Percentiles rank a stretch among this genome's conserved stretches.
Conservation (phyloP, 64 coral and sea anemone species). For the Astreopora myriophthalma region DNA sequence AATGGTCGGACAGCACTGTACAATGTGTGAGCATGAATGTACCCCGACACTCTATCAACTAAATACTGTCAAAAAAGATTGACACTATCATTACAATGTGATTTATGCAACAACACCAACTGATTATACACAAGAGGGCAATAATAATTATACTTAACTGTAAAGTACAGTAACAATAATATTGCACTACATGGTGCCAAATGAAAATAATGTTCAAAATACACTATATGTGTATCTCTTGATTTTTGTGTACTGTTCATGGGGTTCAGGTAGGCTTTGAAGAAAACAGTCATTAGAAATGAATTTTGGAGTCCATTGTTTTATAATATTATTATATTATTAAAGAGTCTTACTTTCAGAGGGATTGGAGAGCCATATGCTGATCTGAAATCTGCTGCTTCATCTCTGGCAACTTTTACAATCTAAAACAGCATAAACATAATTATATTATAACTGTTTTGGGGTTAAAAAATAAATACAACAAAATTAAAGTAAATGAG, state of each 20-base stretch:
- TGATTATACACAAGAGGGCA: not conserved
- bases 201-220: too few relatives aligned
- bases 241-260: too few relatives aligned
- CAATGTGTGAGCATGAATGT: slow-evolving; percentile 88
- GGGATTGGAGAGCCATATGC: slow-evolving; percentile 96
- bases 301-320: too few relatives aligned
- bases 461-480: not conserved
- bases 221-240: too few relatives aligned
- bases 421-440: slow-evolving; percentile 84
- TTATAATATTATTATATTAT: too few relatives aligned
- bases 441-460: too few relatives aligned
- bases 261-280: too few relatives aligned
- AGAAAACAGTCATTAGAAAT: too few relatives aligned
- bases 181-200: too few relatives aligned
- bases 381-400: slow-evolving; percentile 94
- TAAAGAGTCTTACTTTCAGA: slow-evolving; percentile 71
- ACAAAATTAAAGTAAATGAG: not conserved
- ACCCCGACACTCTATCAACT: slow-evolving; percentile 84
- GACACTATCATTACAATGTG: not conserved
- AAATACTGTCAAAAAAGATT: slow-evolving; percentile 71
- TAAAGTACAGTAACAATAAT: too few relatives aligned
- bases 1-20: slow-evolving; percentile 97
- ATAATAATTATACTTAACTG: too few relatives aligned
- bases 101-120: too few relatives aligned
- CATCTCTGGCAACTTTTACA: slow-evolving; percentile 90